Percentiles rank a stretch among this genome's conserved stretches.
These are phyloP conservation scores for Macrotus californicus DNA, from an alignment of 2,113 vertebrate genomes.

Conservation along the genomic window DNA sequence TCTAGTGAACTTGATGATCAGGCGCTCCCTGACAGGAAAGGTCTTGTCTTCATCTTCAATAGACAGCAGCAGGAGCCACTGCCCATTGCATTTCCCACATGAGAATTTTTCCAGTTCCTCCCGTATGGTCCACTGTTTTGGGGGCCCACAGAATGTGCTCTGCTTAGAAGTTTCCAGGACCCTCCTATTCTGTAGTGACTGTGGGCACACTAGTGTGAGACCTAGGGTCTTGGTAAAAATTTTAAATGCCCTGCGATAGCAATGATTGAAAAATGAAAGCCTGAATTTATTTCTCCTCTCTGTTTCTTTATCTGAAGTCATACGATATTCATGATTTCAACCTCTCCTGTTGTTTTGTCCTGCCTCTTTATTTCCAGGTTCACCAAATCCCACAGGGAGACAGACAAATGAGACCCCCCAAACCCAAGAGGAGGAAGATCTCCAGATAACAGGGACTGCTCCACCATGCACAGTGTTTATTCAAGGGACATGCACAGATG, in stretches of 20 bases:
- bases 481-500: conserved; percentile 74
- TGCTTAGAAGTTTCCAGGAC: not conserved
- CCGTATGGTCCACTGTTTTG: not conserved
- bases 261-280: not conserved
- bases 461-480: conserved; percentile 80
- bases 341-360: not conserved
- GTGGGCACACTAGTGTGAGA: not conserved
- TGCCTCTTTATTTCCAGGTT: conserved; percentile 78
- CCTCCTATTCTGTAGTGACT: not conserved
- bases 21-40: not conserved
- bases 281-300: not conserved
- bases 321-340: conserved; percentile 9
- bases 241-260: not conserved
- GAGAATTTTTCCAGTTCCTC: not conserved
- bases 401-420: conserved; percentile 95
- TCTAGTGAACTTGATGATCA: not conserved
- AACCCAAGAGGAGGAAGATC: conserved; percentile 99
- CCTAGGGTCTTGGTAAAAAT: not conserved
- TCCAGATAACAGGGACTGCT: conserved; percentile 99
- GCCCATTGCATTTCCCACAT: not conserved
- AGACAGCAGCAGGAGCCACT: not conserved
- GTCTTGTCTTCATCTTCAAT: not conserved
- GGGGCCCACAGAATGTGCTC: not conserved
- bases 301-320: not conserved
- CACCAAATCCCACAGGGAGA: conserved; percentile 93